Evolutionary conservation across 2,888 invertebrate species (phyloP).

Genomic region (Dermolepida albohirtum): DNA sequence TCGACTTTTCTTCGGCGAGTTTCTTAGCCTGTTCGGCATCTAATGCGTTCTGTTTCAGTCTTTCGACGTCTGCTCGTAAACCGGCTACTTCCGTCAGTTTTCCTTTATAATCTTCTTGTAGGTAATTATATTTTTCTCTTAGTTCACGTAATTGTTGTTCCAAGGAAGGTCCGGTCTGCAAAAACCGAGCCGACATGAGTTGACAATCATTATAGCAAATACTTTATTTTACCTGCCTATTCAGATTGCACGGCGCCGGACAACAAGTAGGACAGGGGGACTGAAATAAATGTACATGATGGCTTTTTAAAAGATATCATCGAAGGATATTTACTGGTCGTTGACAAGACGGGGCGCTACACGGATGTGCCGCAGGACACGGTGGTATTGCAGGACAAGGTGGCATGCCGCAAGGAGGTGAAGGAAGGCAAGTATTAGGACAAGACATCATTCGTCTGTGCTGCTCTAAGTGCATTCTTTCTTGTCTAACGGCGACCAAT

Average conservation of each 20-base stretch:
- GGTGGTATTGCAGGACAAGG: slow-evolving; percentile 44
- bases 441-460: slow-evolving; percentile 57
- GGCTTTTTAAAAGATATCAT: neutral
- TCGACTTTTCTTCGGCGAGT: slow-evolving; percentile 70
- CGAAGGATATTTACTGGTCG: slow-evolving; percentile 29
- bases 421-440: slow-evolving; percentile 48
- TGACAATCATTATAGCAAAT: slow-evolving; percentile 19
- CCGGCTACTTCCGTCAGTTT: slow-evolving; percentile 76
- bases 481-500: slow-evolving; percentile 66
- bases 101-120: slow-evolving; percentile 76
- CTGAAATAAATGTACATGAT: slow-evolving; percentile 27
- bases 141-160: slow-evolving; percentile 72
- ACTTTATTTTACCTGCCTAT: slow-evolving; percentile 52
- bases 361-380: slow-evolving; percentile 43
- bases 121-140: slow-evolving; percentile 71
- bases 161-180: slow-evolving; percentile 55
- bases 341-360: slow-evolving; percentile 16
- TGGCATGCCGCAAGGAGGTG: slow-evolving; percentile 57
- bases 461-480: slow-evolving; percentile 67
- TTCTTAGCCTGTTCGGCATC: slow-evolving; percentile 66
- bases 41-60: slow-evolving; percentile 63
- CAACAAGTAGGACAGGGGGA: slow-evolving; percentile 56
- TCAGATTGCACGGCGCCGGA: slow-evolving; percentile 56
- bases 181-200: slow-evolving; percentile 6
- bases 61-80: slow-evolving; percentile 67